A percentile compares a stretch with the other conserved stretches of the same genome.
phyloP scores from a whole-genome alignment of 1,140 invertebrate genomes.

The Tetranychus urticae region DNA sequence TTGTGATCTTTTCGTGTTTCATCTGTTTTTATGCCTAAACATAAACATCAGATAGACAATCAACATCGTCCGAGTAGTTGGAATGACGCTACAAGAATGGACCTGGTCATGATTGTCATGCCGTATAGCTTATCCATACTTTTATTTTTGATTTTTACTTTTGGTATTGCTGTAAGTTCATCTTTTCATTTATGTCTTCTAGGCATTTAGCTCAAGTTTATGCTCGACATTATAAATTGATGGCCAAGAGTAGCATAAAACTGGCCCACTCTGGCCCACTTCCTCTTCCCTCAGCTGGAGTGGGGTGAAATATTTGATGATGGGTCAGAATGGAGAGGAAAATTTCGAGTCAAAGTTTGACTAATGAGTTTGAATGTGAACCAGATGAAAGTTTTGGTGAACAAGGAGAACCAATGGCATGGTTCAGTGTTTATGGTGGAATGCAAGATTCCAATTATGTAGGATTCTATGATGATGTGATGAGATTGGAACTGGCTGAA shows the following conservation, averaged over 20 bases:
- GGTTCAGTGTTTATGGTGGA: slow-evolving; percentile 55
- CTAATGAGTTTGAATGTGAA: slow-evolving; percentile 12
- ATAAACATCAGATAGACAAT: no score
- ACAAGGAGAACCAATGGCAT: slow-evolving; percentile 57
- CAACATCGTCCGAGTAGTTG: slow-evolving; percentile 37
- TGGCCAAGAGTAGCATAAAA: slow-evolving; percentile 21
- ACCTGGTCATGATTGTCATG: slow-evolving; percentile 35
- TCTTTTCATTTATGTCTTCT: slow-evolving; percentile 7
- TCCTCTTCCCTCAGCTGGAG: no score
- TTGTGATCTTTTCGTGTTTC: no score
- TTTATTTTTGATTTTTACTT: slow-evolving; percentile 35
- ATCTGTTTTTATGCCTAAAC: no score
- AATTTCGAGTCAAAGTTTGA: slow-evolving; percentile 2
- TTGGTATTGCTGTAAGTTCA: not conserved
- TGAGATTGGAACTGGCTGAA: slow-evolving; percentile 67
- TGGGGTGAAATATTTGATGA: no score
- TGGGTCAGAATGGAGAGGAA: no score
- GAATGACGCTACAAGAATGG: slow-evolving; percentile 39
- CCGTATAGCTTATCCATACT: slow-evolving; percentile 50
- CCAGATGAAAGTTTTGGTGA: slow-evolving; percentile 32
- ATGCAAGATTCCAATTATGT: slow-evolving; percentile 85
- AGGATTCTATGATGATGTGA: slow-evolving; percentile 65
- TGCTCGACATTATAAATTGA: slow-evolving; percentile 35
- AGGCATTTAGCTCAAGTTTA: slow-evolving; percentile 39
- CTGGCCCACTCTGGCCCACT: no score